These are phyloP conservation scores for Drosophila sproati DNA, from an alignment of 1,140 invertebrate species.

Conservation along the genomic window DNA sequence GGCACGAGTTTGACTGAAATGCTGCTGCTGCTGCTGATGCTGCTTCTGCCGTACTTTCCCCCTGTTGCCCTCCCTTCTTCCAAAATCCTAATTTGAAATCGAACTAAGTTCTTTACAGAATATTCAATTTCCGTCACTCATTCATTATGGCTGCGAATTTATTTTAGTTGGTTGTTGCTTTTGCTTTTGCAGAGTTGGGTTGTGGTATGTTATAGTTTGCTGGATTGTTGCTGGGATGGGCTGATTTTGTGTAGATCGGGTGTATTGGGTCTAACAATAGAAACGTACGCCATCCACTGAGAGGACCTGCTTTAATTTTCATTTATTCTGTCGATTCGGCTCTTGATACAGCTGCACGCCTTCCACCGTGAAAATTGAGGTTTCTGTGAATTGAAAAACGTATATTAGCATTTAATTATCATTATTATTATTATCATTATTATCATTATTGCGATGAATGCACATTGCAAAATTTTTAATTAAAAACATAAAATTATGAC, in stretches of 20 bases:
- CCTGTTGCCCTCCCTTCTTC: neutral
- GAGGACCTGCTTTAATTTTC: constrained; percentile 85
- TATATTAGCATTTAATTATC: neutral
- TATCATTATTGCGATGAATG: neutral
- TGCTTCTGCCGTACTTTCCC: neutral
- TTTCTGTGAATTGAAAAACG: constrained; percentile 87
- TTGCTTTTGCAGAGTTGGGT: constrained; percentile 31
- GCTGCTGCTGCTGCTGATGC: constrained; percentile 44
- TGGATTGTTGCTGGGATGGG: constrained; percentile 29
- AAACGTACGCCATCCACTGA: constrained; percentile 84
- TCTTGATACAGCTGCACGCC: constrained; percentile 92
- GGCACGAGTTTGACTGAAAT: constrained; percentile 70
- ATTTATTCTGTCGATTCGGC: constrained; percentile 85
- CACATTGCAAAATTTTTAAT: constrained; percentile 45
- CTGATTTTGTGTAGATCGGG: constrained; percentile 13
- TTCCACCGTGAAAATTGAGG: constrained; percentile 96
- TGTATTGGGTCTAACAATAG: constrained; percentile 78
- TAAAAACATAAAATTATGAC: constrained; percentile 59
- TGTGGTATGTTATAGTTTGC: constrained; percentile 23
- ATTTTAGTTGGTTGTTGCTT: constrained; percentile 46
- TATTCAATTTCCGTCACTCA: constrained; percentile 26
- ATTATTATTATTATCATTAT: neutral
- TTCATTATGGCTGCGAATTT: constrained; percentile 60
- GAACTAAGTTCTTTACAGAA: constrained; percentile 59
- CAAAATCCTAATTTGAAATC: constrained; percentile 47